These are phyloP conservation scores for Bombus superbus DNA, from an alignment of 1,140 invertebrate species.

Conservation along the genomic window DNA sequence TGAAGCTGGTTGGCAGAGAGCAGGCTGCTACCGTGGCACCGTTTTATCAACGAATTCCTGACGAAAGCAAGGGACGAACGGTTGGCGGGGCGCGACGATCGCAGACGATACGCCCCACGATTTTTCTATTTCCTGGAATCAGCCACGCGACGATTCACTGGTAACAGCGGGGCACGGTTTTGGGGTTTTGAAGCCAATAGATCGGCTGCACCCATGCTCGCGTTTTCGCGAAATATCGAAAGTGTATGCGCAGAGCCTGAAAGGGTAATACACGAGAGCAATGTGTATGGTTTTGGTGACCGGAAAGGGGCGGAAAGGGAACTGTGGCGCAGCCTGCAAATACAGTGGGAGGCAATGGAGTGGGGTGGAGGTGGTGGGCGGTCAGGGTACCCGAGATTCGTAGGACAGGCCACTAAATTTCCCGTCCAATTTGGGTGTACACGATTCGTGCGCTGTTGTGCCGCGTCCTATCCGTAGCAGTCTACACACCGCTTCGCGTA, in stretches of 20 bases:
- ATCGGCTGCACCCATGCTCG: slow-evolving; percentile 22
- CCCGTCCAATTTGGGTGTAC: slow-evolving; percentile 79
- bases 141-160: not conserved
- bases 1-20: not conserved
- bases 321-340: slow-evolving; percentile 10
- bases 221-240: slow-evolving; percentile 47
- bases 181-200: slow-evolving; percentile 16
- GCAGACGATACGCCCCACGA: slow-evolving; percentile 27
- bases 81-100: not conserved
- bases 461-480: slow-evolving; percentile 11
- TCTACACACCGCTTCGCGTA: not conserved
- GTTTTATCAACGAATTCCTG: slow-evolving; percentile 43
- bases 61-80: slow-evolving; percentile 11
- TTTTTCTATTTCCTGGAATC: slow-evolving; percentile 43
- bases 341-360: not conserved
- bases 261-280: slow-evolving; percentile 38
- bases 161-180: too few relatives aligned
- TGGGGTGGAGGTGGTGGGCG: slow-evolving; percentile 12
- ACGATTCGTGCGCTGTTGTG: slow-evolving; percentile 62
- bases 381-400: slow-evolving; percentile 74
- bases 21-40: not conserved
- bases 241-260: slow-evolving; percentile 5
- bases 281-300: slow-evolving; percentile 51
- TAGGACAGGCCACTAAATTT: slow-evolving; percentile 79
- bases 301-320: slow-evolving; percentile 41